Conservation (phyloP, 2,888 invertebrate species). For the Acheta domesticus region DNA sequence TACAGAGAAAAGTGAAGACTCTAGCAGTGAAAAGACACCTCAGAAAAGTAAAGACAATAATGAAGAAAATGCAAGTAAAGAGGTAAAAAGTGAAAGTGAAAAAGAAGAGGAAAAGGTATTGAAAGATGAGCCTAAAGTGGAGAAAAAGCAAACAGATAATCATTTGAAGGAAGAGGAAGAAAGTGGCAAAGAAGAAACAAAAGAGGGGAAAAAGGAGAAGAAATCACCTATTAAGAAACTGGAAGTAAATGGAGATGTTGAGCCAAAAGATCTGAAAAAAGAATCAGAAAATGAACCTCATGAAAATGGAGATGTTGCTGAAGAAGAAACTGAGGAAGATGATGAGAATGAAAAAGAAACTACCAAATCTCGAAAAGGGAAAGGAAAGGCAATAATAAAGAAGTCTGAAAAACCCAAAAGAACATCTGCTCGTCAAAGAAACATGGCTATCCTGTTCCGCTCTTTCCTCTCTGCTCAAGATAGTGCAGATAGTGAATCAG, state of each 20-base stretch:
- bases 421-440: slow-evolving; percentile 24
- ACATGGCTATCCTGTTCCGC: slow-evolving; percentile 31
- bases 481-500: slow-evolving; percentile 29
- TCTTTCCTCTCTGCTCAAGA: slow-evolving; percentile 27
- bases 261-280: not conserved
- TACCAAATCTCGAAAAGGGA: slow-evolving; percentile 32
- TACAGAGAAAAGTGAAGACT: not conserved
- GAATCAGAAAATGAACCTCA: slow-evolving; percentile 11
- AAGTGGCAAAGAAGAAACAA: not conserved
- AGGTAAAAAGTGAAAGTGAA: not conserved
- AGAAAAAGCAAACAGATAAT: not conserved
- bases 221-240: not conserved
- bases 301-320: not conserved
- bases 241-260: slow-evolving; percentile 25
- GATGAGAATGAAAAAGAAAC: slow-evolving; percentile 11
- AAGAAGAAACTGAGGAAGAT: slow-evolving; percentile 24
- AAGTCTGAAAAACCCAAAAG: slow-evolving; percentile 23
- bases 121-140: not conserved
- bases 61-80: not conserved
- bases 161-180: not conserved
- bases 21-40: not conserved
- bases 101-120: not conserved
- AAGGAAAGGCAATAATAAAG: slow-evolving; percentile 34
- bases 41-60: not conserved
- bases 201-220: not conserved